Evolutionary conservation across 1,140 invertebrate genomes (phyloP), one percentile per base, ranked within the genome.

Genomic region (Thaumatotibia leucotreta): DNA sequence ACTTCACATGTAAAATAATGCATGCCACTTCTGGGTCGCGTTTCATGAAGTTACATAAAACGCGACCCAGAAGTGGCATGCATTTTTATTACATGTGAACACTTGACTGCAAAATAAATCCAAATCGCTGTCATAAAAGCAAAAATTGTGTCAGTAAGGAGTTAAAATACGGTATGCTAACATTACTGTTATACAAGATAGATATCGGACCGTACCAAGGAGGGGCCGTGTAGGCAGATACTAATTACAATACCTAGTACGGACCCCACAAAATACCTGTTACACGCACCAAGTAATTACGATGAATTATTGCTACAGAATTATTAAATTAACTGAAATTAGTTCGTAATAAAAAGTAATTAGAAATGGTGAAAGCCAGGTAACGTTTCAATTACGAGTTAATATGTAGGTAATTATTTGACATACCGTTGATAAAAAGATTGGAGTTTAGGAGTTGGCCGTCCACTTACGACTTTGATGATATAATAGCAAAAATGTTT

Each of bases 241-340:
- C 52, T 27, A 58, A 58, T 58, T 58, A 58, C 52, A 58, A 58
- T 58, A 58, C 52, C 52, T 58, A 31, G 52, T 58, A 58, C 52
- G 52, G 52, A 11, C 10, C 11, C 29, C 52, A 54, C 50, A 58
- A 8, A 58, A 58, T 58, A 58, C 52, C 27, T 58, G 23, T 31
- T 14, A 58, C 52, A 58, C 24, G 23, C 52, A 58, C 52, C 23
- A 11, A 58, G 52, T 31, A 58, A 58, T 58, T 58, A 58, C 24
- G 14, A 58, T 58, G 52, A 58, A 14, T 29, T 58, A 58, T 27
- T 17, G 24, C 24, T 14, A 2, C 23, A 58, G 11, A 14, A 58
- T 58, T 27, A 58, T 58, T 58, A 58, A 58, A 58, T 58, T 27
- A 58, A 58, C 27, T 31, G 24, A 58, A 58, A 58, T 58, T 17